Evolutionary conservation across 2,113 vertebrate species (phyloP), one percentile per base, ranked within the genome.

Genomic region (Gallinago paraguaiae): DNA sequence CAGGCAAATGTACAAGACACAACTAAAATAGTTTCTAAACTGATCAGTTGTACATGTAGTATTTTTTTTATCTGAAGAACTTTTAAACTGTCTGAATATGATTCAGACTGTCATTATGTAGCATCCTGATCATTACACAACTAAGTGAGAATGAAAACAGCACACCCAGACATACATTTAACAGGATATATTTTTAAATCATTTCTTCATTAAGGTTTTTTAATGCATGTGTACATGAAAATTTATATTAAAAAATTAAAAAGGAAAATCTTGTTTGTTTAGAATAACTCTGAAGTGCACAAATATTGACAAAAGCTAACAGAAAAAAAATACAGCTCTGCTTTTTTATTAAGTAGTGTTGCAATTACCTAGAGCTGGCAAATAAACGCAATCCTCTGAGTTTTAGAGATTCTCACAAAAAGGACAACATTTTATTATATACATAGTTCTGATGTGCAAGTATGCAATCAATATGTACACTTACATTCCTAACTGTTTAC

Each of bases 381-480:
- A 78, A 93, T 57, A 85, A 96, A 94, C 27, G 68, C 96, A 96
- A 93, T 90, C 91, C 83, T 97, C 94, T 95, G 95, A 97, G 95
- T 86, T 95, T 84, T 96, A 98, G 96, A 93, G 98, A 98, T 97
- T 98, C 97, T 98, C 97, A 98, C 97, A 98, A 97, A 97, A 98
- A 98, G 97, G 94, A 96, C 96, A 88, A 92, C 88, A 80, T 96
- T 97, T 98, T 94, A 96, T 93, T 98, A 98, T 99, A 98, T 99
- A 99, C 98, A 98, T 75, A 95, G 86, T 93, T 97, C 96, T 95
- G 98, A 98, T 99, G 98, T 99, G 99, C 98, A 99, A 99, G 96
- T 99, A 96, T 98, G 98, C 98, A 98, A 97, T 98, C 97, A 95
- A 97, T 98, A 98, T 97, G 97, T 98, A 98, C 98, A 98, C 81